Percentiles rank a stretch among this genome's conserved stretches.
Evolutionary conservation across 2,113 vertebrate genomes (phyloP).

Genomic region (Astur gentilis): DNA sequence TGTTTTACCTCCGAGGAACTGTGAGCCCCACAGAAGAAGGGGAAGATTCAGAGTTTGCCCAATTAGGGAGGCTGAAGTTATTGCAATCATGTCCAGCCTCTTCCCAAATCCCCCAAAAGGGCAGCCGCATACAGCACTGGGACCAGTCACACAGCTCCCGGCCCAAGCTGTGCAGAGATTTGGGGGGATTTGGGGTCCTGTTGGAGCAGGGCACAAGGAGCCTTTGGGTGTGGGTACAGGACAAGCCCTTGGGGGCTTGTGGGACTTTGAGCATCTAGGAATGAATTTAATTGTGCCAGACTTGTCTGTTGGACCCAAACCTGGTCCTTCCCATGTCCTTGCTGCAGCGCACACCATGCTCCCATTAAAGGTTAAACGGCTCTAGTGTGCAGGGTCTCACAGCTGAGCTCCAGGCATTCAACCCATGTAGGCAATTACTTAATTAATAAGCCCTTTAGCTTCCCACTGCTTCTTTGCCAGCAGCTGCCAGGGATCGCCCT

Average conservation of each 20-base stretch:
- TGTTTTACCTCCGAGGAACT: background rate
- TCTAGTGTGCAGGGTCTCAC: background rate
- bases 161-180: background rate
- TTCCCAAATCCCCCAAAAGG: background rate
- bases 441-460: background rate
- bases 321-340: rapidly evolving
- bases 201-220: rapidly evolving
- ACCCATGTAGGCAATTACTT: background rate
- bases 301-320: background rate
- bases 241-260: rapidly evolving
- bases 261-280: background rate
- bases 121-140: background rate
- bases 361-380: constrained; percentile 35
- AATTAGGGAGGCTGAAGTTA: background rate
- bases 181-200: background rate
- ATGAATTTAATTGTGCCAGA: background rate
- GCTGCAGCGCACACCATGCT: background rate
- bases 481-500: background rate
- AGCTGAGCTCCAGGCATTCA: background rate
- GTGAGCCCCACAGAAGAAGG: background rate
- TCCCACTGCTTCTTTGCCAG: background rate
- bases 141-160: background rate
- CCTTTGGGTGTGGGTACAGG: background rate
- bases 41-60: background rate
- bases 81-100: background rate